phyloP scores from a whole-genome alignment of 2,113 vertebrate species.

The Petaurus breviceps region DNA sequence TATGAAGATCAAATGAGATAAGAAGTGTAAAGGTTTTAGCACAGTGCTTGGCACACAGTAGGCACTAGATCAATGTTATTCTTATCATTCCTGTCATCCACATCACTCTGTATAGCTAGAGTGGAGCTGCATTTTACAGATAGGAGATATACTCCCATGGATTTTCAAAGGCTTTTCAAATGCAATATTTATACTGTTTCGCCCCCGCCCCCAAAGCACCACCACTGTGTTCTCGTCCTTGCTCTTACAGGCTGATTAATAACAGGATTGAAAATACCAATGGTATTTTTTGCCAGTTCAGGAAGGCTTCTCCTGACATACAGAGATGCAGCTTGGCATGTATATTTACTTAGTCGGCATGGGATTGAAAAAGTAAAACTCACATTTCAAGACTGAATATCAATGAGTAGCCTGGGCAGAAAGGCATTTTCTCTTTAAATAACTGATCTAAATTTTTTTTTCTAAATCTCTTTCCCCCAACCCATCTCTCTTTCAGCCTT shows the following conservation, averaged over 20 bases:
- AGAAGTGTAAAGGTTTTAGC: background rate
- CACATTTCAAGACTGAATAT: slow-evolving; percentile 45
- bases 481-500: background rate
- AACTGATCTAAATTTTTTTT: slow-evolving; percentile 43
- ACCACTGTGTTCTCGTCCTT: background rate
- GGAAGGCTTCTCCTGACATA: slow-evolving; percentile 48
- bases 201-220: background rate
- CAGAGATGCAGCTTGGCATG: slow-evolving; percentile 33
- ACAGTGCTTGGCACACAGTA: background rate
- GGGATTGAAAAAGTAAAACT: slow-evolving; percentile 37
- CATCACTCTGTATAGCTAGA: slow-evolving; percentile 11
- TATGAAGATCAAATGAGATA: background rate
- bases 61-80: background rate
- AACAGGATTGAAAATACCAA: slow-evolving; percentile 24
- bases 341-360: slow-evolving; percentile 41
- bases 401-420: slow-evolving; percentile 43
- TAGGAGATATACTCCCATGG: background rate
- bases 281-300: slow-evolving; percentile 38
- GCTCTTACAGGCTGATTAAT: background rate
- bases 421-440: slow-evolving; percentile 48
- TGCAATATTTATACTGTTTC: background rate
- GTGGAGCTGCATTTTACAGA: slow-evolving; percentile 37
- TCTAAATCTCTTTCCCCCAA: background rate
- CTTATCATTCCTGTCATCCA: background rate
- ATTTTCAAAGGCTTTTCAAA: slow-evolving; percentile 49